Percentiles rank a stretch among this genome's conserved stretches.
phyloP scores from a whole-genome alignment of 2,888 invertebrate species.

The Anthoptus insignis region DNA sequence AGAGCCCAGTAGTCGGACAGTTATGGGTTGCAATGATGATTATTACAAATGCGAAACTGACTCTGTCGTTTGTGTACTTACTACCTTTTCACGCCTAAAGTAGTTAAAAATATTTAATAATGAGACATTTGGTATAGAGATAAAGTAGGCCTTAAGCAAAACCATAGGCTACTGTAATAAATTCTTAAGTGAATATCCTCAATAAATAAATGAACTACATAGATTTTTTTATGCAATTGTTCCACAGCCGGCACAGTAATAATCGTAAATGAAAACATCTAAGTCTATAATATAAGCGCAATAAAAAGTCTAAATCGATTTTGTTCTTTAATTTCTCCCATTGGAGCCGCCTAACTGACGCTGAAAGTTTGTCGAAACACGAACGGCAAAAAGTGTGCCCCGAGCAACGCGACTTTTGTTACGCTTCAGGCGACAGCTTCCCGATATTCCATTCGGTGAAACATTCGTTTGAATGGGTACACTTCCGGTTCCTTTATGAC shows the following conservation, averaged over 20 bases:
- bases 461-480: constrained; percentile 33
- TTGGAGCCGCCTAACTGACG: constrained; percentile 29
- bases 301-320: constrained; percentile 32
- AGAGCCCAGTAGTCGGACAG: too few relatives aligned
- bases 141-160: too few relatives aligned
- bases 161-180: too few relatives aligned
- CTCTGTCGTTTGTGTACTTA: too few relatives aligned
- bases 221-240: constrained; percentile 1
- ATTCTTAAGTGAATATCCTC: too few relatives aligned
- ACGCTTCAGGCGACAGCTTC: constrained; percentile 34
- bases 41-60: too few relatives aligned
- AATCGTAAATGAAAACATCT: constrained; percentile 37
- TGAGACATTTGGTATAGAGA: too few relatives aligned
- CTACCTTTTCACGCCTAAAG: too few relatives aligned
- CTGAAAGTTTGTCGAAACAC: constrained; percentile 37
- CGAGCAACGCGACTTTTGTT: constrained; percentile 36
- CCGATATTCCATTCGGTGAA: constrained; percentile 40
- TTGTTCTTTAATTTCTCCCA: constrained; percentile 33
- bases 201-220: neutral
- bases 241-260: constrained; percentile 20
- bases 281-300: constrained; percentile 30
- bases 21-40: too few relatives aligned
- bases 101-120: too few relatives aligned
- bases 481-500: constrained; percentile 5
- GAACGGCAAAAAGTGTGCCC: constrained; percentile 34